Base-by-base conservation (phyloP, 2,888 invertebrate genomes). In the Meandrusa payeni region DNA sequence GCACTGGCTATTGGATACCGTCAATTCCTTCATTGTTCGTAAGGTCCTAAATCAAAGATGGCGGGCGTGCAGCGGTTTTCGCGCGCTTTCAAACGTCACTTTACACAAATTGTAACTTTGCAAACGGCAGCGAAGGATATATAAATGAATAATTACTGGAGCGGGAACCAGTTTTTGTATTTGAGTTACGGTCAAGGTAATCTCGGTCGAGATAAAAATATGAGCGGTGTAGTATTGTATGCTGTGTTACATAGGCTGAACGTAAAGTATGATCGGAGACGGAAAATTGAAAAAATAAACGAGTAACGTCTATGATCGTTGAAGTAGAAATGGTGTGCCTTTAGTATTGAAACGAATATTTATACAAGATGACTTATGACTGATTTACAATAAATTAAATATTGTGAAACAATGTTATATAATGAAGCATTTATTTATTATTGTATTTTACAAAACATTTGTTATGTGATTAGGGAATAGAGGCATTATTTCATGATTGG, bases 51-150 rank as follows among this genome's bases (percentile, higher is more conserved):
- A 6, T n/a, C n/a, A 7, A n/a, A 38, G 38, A 15, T 11, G 24
- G 46, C 47, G 50, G 41, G 23, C 43, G 44, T 49, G 47, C 47
- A 41, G 44, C 43, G 47, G 45, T 48, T 54, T 79, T 76, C 71
- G 75, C 83, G 82, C 77, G 70, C 62, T 76, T 73, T 69, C 51
- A 64, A 68, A 79, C 74, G 82, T 83, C 82, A 83, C 79, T 80
- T 76, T 79, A 52, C 53, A 51, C 56, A 57, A 59, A 55, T 51
- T 51, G 40, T 42, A 50, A 54, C 32, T 62, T 56, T 52, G 51
- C 51, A 45, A 61, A 61, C 69, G 71, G 72, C 75, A 72, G 69
- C 66, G 73, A 61, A 43, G 42, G 44, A 44, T 44, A 44, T 44
- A 27, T 44, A 44, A 44, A 32, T 26, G 33, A 24, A 34, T 54